These are phyloP conservation scores for Corvus hawaiiensis DNA, from an alignment of 2,113 vertebrate genomes.

Conservation along the genomic window DNA sequence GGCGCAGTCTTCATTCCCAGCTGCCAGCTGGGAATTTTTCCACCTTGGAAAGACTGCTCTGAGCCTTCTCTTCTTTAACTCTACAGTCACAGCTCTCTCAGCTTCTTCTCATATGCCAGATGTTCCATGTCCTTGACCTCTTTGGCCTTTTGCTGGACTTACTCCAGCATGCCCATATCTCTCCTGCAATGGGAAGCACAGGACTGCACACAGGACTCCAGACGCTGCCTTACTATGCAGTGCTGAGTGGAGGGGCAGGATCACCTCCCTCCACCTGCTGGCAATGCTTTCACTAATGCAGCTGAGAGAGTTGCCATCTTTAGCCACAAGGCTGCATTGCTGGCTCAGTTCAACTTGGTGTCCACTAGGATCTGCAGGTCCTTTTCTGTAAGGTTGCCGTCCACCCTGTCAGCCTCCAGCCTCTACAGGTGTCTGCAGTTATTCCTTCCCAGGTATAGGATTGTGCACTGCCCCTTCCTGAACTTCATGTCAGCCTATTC, in stretches of 20 bases:
- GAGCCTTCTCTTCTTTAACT: not conserved
- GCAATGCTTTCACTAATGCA: not conserved
- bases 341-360: not conserved
- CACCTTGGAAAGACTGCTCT: not conserved
- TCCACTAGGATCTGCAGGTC: not conserved
- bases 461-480: not conserved
- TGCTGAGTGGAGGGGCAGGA: not conserved
- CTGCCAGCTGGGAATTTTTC: not conserved
- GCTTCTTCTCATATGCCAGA: not conserved
- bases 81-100: not conserved
- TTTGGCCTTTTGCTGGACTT: not conserved
- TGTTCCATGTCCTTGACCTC: not conserved
- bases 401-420: not conserved
- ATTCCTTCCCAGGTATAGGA: not conserved
- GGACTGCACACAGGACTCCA: not conserved
- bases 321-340: not conserved
- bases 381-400: not conserved
- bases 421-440: not conserved
- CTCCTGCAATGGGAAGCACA: not conserved
- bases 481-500: not conserved
- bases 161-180: not conserved
- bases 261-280: not conserved
- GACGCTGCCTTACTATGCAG: not conserved
- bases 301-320: not conserved
- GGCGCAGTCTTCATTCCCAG: not conserved